Percentiles rank a stretch among this genome's conserved stretches.
Evolutionary conservation across 1,140 invertebrate species (phyloP).

Genomic region (Sitophilus oryzae): DNA sequence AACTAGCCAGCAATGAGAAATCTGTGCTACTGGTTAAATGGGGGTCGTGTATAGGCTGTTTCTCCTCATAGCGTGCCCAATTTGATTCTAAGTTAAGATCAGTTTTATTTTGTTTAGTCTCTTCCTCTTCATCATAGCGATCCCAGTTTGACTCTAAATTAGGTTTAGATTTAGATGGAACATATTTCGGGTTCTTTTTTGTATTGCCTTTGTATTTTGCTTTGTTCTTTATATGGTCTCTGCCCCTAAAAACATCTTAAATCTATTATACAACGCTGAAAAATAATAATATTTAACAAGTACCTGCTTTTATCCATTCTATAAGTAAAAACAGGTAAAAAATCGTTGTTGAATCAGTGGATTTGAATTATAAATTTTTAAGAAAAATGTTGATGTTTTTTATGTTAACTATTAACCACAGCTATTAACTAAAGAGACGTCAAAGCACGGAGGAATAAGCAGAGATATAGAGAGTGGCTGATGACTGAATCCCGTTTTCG

Average conservation of each 20-base stretch:
- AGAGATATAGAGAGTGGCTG: too few species aligned
- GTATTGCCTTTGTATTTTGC: constrained; percentile 28
- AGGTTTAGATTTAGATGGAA: constrained; percentile 15
- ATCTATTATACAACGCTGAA: not conserved
- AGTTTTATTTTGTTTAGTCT: constrained; percentile 5
- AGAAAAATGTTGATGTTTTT: too few species aligned
- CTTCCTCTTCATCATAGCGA: constrained; percentile 28
- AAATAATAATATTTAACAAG: not conserved
- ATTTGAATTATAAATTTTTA: too few species aligned
- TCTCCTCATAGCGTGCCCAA: too few species aligned
- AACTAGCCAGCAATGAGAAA: constrained; percentile 30
- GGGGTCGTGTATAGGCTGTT: constrained; percentile 4
- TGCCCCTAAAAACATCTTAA: constrained; percentile 21
- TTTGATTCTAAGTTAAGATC: too few species aligned
- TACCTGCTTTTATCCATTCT: constrained; percentile 18
- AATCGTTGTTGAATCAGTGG: too few species aligned
- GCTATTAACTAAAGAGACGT: too few species aligned
- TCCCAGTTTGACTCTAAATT: constrained; percentile 32
- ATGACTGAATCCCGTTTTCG: too few species aligned
- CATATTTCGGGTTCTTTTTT: constrained; percentile 12
- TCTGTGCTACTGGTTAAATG: constrained; percentile 19
- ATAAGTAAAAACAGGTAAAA: too few species aligned
- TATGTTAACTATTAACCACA: too few species aligned
- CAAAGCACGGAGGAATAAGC: too few species aligned
- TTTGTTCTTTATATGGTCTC: constrained; percentile 27